These are phyloP conservation scores for Scaptodrosophila lebanonensis DNA, from an alignment of 1,140 invertebrate species.

Conservation along the genomic window DNA sequence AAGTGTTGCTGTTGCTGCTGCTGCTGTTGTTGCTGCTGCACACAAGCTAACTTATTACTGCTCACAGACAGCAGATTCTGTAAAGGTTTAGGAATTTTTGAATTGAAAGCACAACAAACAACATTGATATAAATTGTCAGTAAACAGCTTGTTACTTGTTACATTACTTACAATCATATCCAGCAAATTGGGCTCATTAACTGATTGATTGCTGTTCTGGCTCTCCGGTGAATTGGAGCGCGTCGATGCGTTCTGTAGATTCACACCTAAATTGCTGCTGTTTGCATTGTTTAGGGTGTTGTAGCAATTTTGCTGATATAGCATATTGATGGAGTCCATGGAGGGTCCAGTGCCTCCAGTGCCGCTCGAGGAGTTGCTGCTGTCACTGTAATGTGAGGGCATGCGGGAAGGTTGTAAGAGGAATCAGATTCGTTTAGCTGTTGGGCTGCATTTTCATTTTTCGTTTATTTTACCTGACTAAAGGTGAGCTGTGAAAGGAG, in stretches of 20 bases:
- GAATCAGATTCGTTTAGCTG: neutral
- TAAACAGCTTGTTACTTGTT: no score
- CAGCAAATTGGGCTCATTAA: slow-evolving; percentile 80
- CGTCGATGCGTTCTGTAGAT: slow-evolving; percentile 70
- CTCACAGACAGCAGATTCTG: slow-evolving; percentile 69
- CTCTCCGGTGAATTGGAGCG: slow-evolving; percentile 80
- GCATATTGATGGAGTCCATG: slow-evolving; percentile 64
- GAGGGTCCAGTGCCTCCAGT: slow-evolving; percentile 67
- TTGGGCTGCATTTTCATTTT: slow-evolving; percentile 22
- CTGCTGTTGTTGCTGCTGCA: slow-evolving; percentile 63
- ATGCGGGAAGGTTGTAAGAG: neutral
- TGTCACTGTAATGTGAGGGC: slow-evolving; percentile 64
- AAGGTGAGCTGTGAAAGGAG: slow-evolving; percentile 77
- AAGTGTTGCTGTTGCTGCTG: slow-evolving; percentile 74
- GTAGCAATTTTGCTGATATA: slow-evolving; percentile 55
- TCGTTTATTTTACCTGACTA: slow-evolving; percentile 73
- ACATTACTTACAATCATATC: slow-evolving; percentile 82
- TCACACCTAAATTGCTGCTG: slow-evolving; percentile 45
- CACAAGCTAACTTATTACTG: slow-evolving; percentile 45
- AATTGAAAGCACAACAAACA: neutral
- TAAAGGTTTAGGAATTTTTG: slow-evolving; percentile 13
- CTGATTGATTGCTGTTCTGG: slow-evolving; percentile 81
- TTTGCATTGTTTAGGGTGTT: slow-evolving; percentile 27
- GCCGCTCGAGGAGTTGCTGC: slow-evolving; percentile 71
- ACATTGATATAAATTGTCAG: neutral